Evolutionary conservation across 2,797 vertebrate species (phyloP), one percentile per base, ranked within the genome.

Genomic region (Hydrolagus colliei): DNA sequence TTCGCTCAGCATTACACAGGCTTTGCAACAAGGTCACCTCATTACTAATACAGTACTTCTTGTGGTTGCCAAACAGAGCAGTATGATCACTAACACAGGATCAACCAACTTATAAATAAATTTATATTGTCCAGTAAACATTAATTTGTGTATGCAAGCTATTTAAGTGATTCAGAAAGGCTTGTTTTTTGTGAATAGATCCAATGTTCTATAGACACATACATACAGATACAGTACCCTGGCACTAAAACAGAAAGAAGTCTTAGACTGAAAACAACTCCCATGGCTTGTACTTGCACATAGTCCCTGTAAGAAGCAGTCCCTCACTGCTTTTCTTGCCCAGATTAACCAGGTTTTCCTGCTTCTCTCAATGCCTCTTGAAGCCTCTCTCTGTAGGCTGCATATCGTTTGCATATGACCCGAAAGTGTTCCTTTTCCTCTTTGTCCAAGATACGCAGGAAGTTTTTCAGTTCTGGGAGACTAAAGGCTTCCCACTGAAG

Each of bases 401-500:
- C 86, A 0, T 98, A 99, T 88, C 98, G 96, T 9, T 88, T 92
- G 85, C 90, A 92, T 87, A 99, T 88, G 35, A 89, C 91, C 72
- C 93, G 93, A 87, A 92, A 87, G 89, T 98, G 97, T 88, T 99
- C 98, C 0, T 93, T 91, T 87, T 99, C 98, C 87, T 99, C 98
- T 89, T 97, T 98, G 86, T 98, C 95, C 88, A 99, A 92, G 91
- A 99, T 97, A 16, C 96, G 95, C 89, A 99, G 89, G 92, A 99
- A 99, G 91, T 99, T 99, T 4, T 95, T 92, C 74, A 99, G 94
- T 90, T 99, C 98, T 0, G 98, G 97, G 88, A 99, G 92, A 86
- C 93, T 96, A 88, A 99, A 99, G n/a, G 97, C 97, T 79, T 99
- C 98, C 98, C 98, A 99, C 98, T 99, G 91, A 85, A 63, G 27